A percentile compares a stretch with the other conserved stretches of the same genome.
Evolutionary conservation across 2,797 vertebrate species (phyloP).

Genomic region (Hyperoplus immaculatus): DNA sequence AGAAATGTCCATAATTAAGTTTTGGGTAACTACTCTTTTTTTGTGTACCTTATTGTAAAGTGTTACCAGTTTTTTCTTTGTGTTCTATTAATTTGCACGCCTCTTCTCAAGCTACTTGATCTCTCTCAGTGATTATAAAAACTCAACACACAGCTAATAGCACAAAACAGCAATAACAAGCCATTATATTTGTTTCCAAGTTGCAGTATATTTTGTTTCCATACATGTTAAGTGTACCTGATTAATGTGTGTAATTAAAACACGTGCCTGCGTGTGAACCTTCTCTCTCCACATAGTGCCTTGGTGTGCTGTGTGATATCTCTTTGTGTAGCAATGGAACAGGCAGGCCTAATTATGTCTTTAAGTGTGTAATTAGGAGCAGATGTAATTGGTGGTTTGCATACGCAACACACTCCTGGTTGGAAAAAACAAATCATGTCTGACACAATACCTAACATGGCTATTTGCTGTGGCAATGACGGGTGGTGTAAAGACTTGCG

Average conservation of each 20-base stretch:
- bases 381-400: conserved; percentile 80
- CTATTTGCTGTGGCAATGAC: conserved; percentile 38
- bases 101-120: neutral
- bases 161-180: conserved; percentile 29
- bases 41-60: neutral
- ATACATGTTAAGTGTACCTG: conserved; percentile 46
- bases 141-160: neutral
- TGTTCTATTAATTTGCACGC: neutral
- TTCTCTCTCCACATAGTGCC: conserved; percentile 46
- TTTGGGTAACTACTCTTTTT: neutral
- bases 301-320: conserved; percentile 62
- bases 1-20: too few relatives aligned
- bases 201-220: conserved; percentile 17
- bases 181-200: conserved; percentile 38
- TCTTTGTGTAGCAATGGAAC: conserved; percentile 73
- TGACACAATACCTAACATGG: conserved; percentile 64
- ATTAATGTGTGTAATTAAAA: conserved; percentile 60
- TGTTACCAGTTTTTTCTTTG: neutral
- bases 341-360: conserved; percentile 80
- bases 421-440: conserved; percentile 75
- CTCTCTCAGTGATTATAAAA: neutral
- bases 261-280: conserved; percentile 46
- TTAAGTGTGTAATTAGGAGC: conserved; percentile 82
- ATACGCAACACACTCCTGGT: conserved; percentile 69
- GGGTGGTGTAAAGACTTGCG: conserved; percentile 8